phyloP scores from a whole-genome alignment of 2,797 vertebrate genomes.

The Furcifer pardalis region DNA sequence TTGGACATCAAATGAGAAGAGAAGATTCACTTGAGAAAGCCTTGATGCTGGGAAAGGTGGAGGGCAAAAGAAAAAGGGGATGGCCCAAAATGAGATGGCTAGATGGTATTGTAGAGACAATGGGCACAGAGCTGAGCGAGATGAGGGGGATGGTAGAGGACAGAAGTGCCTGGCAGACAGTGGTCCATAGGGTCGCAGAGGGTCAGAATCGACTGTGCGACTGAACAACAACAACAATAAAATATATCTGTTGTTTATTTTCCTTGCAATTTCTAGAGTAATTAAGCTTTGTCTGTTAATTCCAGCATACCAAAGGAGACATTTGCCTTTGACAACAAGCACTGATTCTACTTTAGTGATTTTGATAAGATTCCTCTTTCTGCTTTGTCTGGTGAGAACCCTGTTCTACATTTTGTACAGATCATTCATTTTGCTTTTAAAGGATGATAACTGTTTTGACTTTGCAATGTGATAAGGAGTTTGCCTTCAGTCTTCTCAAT shows the following conservation, averaged over 20 bases:
- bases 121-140: too few relatives aligned
- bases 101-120: too few relatives aligned
- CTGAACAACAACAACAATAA: too few relatives aligned
- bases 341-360: conserved; percentile 32
- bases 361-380: conserved; percentile 57
- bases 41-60: too few relatives aligned
- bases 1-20: too few relatives aligned
- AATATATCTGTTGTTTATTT: conserved; percentile 12
- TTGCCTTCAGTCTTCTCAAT: conserved; percentile 1
- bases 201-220: too few relatives aligned
- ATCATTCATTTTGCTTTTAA: conserved; percentile 24
- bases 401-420: conserved; percentile 17
- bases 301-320: conserved; percentile 35
- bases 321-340: conserved; percentile 35
- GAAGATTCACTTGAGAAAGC: too few relatives aligned
- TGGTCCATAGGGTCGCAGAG: too few relatives aligned
- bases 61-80: too few relatives aligned
- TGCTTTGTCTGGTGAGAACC: neutral
- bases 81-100: too few relatives aligned
- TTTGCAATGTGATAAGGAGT: neutral
- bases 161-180: too few relatives aligned
- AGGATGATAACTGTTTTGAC: conserved; percentile 34
- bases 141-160: too few relatives aligned
- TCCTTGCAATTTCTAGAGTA: conserved; percentile 21
- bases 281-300: conserved; percentile 21